A percentile compares a stretch with the other conserved stretches of the same genome.
Evolutionary conservation across 2,113 vertebrate species (phyloP).

Genomic region (Actinemys pallida): DNA sequence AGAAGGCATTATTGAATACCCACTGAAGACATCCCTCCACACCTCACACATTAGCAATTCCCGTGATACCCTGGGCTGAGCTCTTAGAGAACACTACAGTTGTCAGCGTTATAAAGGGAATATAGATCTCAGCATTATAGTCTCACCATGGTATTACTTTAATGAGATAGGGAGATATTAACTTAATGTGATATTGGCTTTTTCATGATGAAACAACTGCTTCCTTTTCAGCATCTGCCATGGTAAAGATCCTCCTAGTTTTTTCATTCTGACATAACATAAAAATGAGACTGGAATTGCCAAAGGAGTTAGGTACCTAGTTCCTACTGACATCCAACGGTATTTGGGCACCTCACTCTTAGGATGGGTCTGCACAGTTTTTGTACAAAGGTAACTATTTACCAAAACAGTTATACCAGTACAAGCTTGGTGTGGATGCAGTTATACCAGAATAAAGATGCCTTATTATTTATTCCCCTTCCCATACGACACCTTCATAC

Average conservation of each 20-base stretch:
- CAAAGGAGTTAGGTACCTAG: fast-evolving
- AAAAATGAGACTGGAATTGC: neutral
- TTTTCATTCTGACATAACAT: neutral
- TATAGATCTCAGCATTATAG: neutral
- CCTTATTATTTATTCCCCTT: neutral
- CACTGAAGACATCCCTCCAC: neutral
- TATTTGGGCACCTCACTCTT: too few relatives aligned
- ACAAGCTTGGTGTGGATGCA: neutral
- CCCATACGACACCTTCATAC: neutral
- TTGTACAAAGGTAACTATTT: neutral
- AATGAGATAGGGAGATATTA: neutral
- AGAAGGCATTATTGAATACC: neutral
- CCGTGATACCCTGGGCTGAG: neutral
- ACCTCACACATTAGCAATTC: neutral
- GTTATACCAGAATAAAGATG: neutral
- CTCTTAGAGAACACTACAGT: neutral
- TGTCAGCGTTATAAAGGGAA: neutral
- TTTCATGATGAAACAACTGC: neutral
- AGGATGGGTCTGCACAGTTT: neutral
- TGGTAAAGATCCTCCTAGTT: neutral
- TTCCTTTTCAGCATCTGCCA: neutral
- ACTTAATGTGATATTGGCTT: neutral
- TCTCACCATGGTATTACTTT: neutral
- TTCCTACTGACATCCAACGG: neutral
- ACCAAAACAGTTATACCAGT: neutral